A percentile compares a stretch with the other conserved stretches of the same genome.
These are phyloP conservation scores for Eublepharis macularius DNA, from an alignment of 2,113 vertebrate genomes.

Conservation along the genomic window DNA sequence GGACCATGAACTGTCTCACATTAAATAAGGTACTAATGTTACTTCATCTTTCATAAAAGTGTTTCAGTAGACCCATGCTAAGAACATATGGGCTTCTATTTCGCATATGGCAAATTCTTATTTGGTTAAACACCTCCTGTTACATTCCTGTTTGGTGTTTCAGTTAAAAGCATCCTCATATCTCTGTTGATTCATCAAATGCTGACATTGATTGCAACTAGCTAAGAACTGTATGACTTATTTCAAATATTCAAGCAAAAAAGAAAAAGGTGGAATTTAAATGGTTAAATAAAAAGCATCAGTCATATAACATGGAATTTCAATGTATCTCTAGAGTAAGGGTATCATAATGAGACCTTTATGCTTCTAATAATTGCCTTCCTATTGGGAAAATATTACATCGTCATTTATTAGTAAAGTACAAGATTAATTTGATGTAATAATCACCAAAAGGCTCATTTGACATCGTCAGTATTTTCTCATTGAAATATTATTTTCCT, in stretches of 20 bases:
- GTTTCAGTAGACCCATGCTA: no score
- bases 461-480: conserved; percentile 13
- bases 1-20: no score
- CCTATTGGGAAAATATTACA: conserved; percentile 33
- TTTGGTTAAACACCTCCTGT: background rate
- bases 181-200: background rate
- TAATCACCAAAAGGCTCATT: conserved; percentile 10
- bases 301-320: background rate
- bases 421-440: conserved; percentile 38
- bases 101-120: background rate
- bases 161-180: background rate
- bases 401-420: conserved; percentile 19
- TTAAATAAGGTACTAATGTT: no score
- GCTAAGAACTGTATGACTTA: conserved; percentile 7
- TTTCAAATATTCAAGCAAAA: conserved; percentile 17
- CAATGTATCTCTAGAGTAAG: background rate
- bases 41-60: no score
- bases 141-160: background rate
- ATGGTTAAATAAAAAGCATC: background rate
- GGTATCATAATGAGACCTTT: background rate
- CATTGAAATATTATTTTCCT: conserved; percentile 11
- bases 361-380: conserved; percentile 12
- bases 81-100: no score
- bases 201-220: conserved; percentile 20
- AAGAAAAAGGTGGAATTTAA: background rate